Base-by-base conservation (phyloP, 1,140 invertebrate species). In the Drosophila carrolli region DNA sequence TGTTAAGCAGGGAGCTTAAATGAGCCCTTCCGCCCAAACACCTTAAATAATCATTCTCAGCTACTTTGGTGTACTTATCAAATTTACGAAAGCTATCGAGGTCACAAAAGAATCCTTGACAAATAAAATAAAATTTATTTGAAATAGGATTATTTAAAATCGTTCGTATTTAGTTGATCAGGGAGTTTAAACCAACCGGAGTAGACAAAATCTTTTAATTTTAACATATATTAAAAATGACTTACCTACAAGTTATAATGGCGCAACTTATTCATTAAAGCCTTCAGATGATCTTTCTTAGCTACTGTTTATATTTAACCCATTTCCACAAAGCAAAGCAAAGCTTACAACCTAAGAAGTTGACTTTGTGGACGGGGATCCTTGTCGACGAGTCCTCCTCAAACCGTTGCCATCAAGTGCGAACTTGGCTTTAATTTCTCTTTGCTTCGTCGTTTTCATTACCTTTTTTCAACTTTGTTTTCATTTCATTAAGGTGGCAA, bases 401-500 rank as follows among this genome's bases (percentile, higher is more conserved):
- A 32, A 67, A 67, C 29, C 60, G 37, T 35, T 13, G 59, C 61
- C 61, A 40, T 67, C 46, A 62, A 66, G 60, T 41, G 65, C 14
- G 37, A 41, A 40, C 66, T 56, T 37, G 50, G 13, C n/a, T 50
- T 46, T 61, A 75, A 63, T 43, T 65, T 65, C 60, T 43, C 32
- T 43, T 54, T 10, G n/a, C 37, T 43, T 40, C 44, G 3, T 16
- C 27, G 53, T 71, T 38, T 71, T 66, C 50, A 41, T 70, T 74
- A 32, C 32, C 51, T 62, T 59, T 59, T 76, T 38, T 40, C 75
- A 71, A 71, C 54, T 88, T 84, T 83, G 84, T 88, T 88, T 80
- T 74, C 59, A 72, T 84, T 84, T 88, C 80, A 80, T 86, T 86
- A 88, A 67, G 56, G 66, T 85, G 62, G 67, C 75, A 79, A 86